Conservation (phyloP, 2,113 vertebrate genomes). For the Paradoxurus hermaphroditus region DNA sequence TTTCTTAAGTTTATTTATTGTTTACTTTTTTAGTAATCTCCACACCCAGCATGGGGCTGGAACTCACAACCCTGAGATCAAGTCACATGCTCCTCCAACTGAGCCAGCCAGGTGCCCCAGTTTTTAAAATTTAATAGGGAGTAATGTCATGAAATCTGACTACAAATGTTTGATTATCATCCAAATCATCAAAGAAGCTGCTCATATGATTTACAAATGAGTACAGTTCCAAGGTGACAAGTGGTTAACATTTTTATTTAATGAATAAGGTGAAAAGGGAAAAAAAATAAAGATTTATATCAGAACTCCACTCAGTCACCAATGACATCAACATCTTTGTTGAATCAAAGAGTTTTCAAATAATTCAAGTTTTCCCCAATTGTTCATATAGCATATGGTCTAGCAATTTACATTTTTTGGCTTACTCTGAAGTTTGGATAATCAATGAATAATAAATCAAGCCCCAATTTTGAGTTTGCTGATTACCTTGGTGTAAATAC, state of each 20-base stretch:
- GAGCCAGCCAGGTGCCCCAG: not conserved
- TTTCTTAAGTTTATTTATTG: not conserved
- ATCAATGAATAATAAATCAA: not conserved
- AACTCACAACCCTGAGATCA: not conserved
- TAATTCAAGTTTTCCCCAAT: not conserved
- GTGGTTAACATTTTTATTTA: not conserved
- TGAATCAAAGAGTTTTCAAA: not conserved
- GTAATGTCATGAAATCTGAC: not conserved
- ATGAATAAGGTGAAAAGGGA: not conserved
- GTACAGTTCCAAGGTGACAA: not conserved
- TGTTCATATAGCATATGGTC: not conserved
- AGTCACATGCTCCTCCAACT: not conserved
- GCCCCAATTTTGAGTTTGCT: not conserved
- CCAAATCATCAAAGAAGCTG: not conserved
- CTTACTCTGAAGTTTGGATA: constrained; percentile 7
- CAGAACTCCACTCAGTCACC: not conserved
- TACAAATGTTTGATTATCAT: not conserved
- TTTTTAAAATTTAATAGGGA: not conserved
- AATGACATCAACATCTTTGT: not conserved
- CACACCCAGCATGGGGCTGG: not conserved
- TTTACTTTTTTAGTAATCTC: not conserved
- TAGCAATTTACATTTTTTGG: not conserved
- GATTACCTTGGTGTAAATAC: not conserved
- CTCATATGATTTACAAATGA: not conserved
- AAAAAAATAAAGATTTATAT: not conserved